Conservation (phyloP, 2,113 vertebrate species). For the Gadus macrocephalus region DNA sequence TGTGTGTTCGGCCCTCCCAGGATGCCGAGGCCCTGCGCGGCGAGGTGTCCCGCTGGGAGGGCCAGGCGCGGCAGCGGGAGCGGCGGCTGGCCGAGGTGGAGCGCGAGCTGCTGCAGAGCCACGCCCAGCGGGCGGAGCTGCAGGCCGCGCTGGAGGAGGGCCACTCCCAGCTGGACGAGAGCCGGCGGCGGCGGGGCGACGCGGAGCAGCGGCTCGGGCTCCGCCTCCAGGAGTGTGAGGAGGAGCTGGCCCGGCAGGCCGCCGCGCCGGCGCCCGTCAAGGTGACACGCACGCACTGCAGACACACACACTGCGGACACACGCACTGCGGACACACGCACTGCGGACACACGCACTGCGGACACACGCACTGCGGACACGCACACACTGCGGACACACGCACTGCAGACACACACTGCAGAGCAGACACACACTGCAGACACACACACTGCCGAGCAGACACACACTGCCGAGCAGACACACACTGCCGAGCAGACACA, state of each 20-base stretch:
- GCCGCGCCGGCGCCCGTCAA: conserved; percentile 76
- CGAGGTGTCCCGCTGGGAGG: conserved; percentile 67
- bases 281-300: no score
- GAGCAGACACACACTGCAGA: no score
- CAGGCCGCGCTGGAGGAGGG: conserved; percentile 55
- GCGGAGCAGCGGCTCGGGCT: conserved; percentile 76
- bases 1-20: conserved; percentile 20
- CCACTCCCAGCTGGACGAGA: conserved; percentile 76
- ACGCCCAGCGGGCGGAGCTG: conserved; percentile 64
- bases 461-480: no score
- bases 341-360: no score
- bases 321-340: no score
- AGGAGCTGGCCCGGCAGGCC: conserved; percentile 75
- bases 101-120: conserved; percentile 72
- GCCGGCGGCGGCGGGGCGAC: conserved; percentile 69
- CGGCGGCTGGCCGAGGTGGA: conserved; percentile 73
- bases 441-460: no score
- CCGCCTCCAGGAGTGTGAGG: conserved; percentile 79
- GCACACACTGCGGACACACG: no score
- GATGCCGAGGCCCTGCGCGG: conserved; percentile 44
- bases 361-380: no score
- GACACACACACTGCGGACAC: no score
- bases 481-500: no score
- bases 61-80: conserved; percentile 70
- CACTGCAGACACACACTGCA: no score